phyloP scores from a whole-genome alignment of 37 sponge, comb jelly and placozoan species.

The Geodia barretti region DNA sequence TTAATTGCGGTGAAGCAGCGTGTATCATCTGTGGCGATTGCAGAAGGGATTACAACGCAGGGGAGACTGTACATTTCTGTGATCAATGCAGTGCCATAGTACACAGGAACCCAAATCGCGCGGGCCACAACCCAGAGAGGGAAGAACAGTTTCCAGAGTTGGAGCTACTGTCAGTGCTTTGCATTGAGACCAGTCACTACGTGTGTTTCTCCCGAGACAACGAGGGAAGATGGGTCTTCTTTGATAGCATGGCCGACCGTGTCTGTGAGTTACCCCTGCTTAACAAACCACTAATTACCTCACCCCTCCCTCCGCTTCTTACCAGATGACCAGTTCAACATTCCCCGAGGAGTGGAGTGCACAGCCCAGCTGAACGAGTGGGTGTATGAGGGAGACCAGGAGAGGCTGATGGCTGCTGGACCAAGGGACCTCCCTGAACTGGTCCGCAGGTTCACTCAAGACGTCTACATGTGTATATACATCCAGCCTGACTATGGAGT shows the following conservation, averaged over 20 bases:
- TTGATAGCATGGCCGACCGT: conserved; percentile 93
- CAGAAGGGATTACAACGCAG: neutral
- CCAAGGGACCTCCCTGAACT: conserved; percentile 41
- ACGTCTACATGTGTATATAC: conserved; percentile 66
- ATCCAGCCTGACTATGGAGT: neutral
- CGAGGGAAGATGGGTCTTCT: conserved; percentile 72
- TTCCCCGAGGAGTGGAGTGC: conserved; percentile 53
- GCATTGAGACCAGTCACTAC: conserved; percentile 90
- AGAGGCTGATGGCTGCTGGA: conserved; percentile 3
- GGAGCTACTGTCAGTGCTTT: conserved; percentile 78
- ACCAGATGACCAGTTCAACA: conserved; percentile 65
- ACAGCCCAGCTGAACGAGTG: conserved; percentile 46
- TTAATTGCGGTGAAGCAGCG: neutral
- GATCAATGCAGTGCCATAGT: neutral
- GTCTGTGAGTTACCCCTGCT: conserved; percentile 31
- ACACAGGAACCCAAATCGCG: neutral
- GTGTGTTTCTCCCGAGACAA: conserved; percentile 67
- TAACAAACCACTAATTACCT: neutral
- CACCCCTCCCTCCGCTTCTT: neutral
- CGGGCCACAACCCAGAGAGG: neutral
- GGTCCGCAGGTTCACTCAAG: conserved; percentile 64
- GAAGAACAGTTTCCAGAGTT: conserved; percentile 22
- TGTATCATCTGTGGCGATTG: neutral
- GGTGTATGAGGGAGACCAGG: conserved; percentile 16
- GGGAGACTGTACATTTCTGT: neutral